Evolutionary conservation across 2,797 vertebrate species (phyloP).

Genomic region (Fistularia tabacaria): DNA sequence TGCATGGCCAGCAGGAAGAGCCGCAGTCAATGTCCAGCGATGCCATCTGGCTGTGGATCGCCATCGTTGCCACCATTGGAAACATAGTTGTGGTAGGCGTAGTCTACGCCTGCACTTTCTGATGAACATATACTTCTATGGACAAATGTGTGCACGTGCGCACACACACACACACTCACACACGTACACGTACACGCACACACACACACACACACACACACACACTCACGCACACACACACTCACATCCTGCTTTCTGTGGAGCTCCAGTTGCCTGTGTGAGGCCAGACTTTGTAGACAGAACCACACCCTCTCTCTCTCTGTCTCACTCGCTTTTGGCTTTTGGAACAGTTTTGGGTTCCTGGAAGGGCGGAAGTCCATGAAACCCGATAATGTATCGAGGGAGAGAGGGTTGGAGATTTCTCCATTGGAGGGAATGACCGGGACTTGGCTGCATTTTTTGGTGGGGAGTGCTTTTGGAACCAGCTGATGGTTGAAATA

Average conservation of each 20-base stretch:
- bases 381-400: not conserved
- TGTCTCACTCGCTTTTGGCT: constrained; percentile 9
- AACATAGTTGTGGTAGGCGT: constrained; percentile 97
- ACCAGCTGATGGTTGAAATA: constrained; percentile 22
- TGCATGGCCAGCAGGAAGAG: constrained; percentile 83
- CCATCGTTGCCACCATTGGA: constrained; percentile 94
- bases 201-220: too few relatives aligned
- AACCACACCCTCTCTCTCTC: constrained; percentile 6
- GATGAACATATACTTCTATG: constrained; percentile 46
- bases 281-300: constrained; percentile 1
- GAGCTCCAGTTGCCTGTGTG: constrained; percentile 28
- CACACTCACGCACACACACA: too few relatives aligned
- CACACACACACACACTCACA: too few relatives aligned
- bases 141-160: not conserved
- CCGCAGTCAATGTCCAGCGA: constrained; percentile 86
- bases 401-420: constrained; percentile 30
- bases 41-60: constrained; percentile 96
- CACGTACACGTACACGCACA: too few relatives aligned
- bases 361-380: constrained; percentile 14
- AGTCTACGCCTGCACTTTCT: constrained; percentile 97
- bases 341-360: constrained; percentile 14
- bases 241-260: too few relatives aligned
- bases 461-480: constrained; percentile 11
- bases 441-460: constrained; percentile 21
- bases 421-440: constrained; percentile 30